phyloP scores from a whole-genome alignment of 2,888 invertebrate species.

The Eubasilissa splendida region DNA sequence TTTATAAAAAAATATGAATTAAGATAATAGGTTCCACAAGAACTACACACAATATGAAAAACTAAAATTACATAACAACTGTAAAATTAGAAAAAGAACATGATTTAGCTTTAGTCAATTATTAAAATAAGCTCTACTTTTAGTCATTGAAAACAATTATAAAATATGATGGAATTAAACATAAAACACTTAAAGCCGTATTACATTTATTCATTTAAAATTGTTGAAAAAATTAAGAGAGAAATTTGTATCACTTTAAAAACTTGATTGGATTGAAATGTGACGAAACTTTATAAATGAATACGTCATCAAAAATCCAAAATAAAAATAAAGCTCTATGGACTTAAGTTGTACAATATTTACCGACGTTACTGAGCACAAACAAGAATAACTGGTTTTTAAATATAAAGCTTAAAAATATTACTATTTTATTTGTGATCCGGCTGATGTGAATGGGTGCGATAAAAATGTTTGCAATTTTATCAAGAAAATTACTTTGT shows the following conservation, averaged over 20 bases:
- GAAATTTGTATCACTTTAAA: constrained; percentile 5
- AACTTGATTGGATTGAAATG: neutral
- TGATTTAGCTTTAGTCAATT: constrained; percentile 4
- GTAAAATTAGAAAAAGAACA: constrained; percentile 5
- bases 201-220: constrained; percentile 15
- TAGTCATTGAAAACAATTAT: constrained; percentile 9
- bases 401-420: neutral
- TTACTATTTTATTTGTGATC: neutral
- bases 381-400: neutral
- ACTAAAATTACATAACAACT: constrained; percentile 18
- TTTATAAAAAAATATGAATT: too few relatives aligned
- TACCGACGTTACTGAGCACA: constrained; percentile 6
- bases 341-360: too few relatives aligned
- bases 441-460: neutral
- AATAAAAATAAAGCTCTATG: too few relatives aligned
- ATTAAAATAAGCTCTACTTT: constrained; percentile 10
- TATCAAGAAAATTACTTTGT: too few relatives aligned
- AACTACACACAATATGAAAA: neutral
- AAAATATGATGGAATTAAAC: neutral
- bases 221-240: constrained; percentile 3
- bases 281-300: too few relatives aligned
- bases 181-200: constrained; percentile 5
- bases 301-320: too few relatives aligned
- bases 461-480: neutral
- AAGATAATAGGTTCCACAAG: too few relatives aligned